Evolutionary conservation across 1,140 invertebrate genomes (phyloP).

Genomic region (Drosophila baimaii): DNA sequence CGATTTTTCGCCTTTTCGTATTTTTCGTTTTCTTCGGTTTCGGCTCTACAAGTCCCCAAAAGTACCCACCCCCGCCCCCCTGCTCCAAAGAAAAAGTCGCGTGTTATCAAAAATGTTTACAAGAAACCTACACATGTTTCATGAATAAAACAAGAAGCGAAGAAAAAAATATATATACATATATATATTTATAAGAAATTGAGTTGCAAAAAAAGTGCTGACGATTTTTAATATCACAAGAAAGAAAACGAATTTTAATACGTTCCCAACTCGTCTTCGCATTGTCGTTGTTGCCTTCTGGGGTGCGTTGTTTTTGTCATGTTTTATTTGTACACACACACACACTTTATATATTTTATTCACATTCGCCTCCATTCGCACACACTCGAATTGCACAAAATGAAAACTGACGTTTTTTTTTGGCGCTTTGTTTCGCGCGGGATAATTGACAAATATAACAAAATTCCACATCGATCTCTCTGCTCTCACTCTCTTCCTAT

Average conservation of each 20-base stretch:
- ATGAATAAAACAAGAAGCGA: constrained; percentile 24
- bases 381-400: constrained; percentile 35
- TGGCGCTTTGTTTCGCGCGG: constrained; percentile 78
- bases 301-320: constrained; percentile 61
- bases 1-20: constrained; percentile 10
- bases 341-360: constrained; percentile 28
- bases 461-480: constrained; percentile 17
- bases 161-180: constrained; percentile 2
- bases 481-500: constrained; percentile 13
- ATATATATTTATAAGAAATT: constrained; percentile 3
- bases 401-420: constrained; percentile 72
- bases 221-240: constrained; percentile 45
- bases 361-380: constrained; percentile 25
- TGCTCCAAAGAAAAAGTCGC: constrained; percentile 22
- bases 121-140: constrained; percentile 44
- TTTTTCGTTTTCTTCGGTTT: constrained; percentile 22
- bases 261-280: constrained; percentile 43
- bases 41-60: constrained; percentile 12
- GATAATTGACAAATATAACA: constrained; percentile 72
- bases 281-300: constrained; percentile 32
- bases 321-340: constrained; percentile 45
- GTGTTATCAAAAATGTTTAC: constrained; percentile 52
- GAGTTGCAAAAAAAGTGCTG: constrained; percentile 46
- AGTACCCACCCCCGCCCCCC: neutral
- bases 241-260: constrained; percentile 40